These are phyloP conservation scores for Atta colombica DNA, from an alignment of 1,140 invertebrate genomes.

Conservation along the genomic window DNA sequence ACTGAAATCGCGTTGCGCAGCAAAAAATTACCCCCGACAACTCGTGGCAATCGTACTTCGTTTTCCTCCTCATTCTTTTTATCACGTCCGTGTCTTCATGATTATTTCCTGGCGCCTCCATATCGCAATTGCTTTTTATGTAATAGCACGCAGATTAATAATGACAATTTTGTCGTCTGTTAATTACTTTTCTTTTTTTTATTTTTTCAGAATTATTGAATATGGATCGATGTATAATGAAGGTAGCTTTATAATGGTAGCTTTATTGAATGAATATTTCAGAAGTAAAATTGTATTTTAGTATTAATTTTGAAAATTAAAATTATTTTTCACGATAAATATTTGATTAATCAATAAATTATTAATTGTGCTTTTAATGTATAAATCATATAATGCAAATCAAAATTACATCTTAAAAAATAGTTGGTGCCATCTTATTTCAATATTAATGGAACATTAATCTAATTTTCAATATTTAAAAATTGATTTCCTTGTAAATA, in stretches of 20 bases:
- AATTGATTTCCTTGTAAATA: neutral
- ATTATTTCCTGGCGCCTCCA: conserved; percentile 25
- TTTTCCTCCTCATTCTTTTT: conserved; percentile 13
- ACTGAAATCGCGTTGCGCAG: conserved; percentile 35
- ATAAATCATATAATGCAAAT: neutral
- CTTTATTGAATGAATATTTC: neutral
- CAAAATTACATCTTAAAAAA: neutral
- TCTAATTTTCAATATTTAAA: neutral
- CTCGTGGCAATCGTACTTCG: conserved; percentile 35
- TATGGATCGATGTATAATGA: neutral
- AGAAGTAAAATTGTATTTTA: neutral
- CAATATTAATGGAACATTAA: neutral
- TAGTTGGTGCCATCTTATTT: neutral
- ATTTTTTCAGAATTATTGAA: conserved; percentile 1
- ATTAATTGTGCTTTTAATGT: neutral
- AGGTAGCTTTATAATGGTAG: neutral
- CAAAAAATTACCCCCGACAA: conserved; percentile 40
- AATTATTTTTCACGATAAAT: neutral
- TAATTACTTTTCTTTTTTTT: conserved; percentile 48
- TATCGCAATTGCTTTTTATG: conserved; percentile 30
- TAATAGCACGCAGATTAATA: conserved; percentile 5
- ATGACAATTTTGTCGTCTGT: neutral
- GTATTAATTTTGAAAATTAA: neutral
- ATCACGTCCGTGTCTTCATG: conserved; percentile 13
- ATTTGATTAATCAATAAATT: neutral